Evolutionary conservation across 35 echinoderm and acorn worm species (phyloP).

Genomic region (Diadema setosum): DNA sequence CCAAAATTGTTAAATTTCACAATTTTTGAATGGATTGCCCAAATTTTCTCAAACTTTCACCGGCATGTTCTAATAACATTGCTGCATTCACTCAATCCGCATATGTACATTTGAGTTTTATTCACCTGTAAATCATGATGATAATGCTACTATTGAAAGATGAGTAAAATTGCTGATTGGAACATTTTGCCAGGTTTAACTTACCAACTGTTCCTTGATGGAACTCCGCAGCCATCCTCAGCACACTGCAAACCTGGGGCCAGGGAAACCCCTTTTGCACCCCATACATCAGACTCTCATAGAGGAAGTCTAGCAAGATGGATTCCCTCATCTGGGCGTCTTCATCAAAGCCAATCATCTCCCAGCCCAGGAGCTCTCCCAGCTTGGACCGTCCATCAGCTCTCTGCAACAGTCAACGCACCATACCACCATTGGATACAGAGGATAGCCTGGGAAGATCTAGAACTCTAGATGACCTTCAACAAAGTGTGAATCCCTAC

Average conservation of each 20-base stretch:
- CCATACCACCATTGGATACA: too few relatives aligned
- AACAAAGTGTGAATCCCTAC: too few relatives aligned
- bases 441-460: too few relatives aligned
- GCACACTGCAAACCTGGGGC: constrained; percentile 40
- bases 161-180: neutral
- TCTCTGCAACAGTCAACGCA: too few relatives aligned
- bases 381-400: constrained; percentile 42
- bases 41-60: too few relatives aligned
- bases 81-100: too few relatives aligned
- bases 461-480: too few relatives aligned
- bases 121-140: neutral
- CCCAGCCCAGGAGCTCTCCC: constrained; percentile 56
- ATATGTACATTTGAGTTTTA: neutral
- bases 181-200: neutral
- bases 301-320: constrained; percentile 73
- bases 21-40: too few relatives aligned
- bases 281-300: constrained; percentile 71
- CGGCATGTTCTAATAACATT: too few relatives aligned
- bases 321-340: constrained; percentile 52
- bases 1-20: too few relatives aligned
- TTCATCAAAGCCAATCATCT: constrained; percentile 47
- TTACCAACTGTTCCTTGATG: constrained; percentile 61
- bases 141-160: neutral
- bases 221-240: constrained; percentile 56
- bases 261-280: constrained; percentile 70